Evolutionary conservation across 2,797 vertebrate species (phyloP).

Genomic region (Danionella dracula): DNA sequence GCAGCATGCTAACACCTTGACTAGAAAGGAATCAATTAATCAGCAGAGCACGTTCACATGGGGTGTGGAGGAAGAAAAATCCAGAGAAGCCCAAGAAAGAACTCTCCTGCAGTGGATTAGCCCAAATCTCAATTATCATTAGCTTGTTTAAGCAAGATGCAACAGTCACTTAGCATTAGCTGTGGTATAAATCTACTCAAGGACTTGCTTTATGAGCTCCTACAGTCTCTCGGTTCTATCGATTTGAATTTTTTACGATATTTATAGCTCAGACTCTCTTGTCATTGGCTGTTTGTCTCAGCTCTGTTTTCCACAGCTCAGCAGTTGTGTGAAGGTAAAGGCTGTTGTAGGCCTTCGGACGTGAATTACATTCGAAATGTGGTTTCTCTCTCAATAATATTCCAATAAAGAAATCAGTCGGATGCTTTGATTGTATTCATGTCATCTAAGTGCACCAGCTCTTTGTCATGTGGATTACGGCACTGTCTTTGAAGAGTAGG

Average conservation of each 20-base stretch:
- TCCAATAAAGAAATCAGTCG: neutral
- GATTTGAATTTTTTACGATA: constrained; percentile 30
- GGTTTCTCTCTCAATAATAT: neutral
- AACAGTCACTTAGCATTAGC: constrained; percentile 19
- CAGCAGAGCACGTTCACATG: neutral
- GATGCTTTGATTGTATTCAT: too few species aligned
- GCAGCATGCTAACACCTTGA: constrained; percentile 1
- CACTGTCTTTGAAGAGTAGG: too few species aligned
- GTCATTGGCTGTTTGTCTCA: constrained; percentile 8
- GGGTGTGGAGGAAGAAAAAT: constrained; percentile 2
- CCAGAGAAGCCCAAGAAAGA: neutral
- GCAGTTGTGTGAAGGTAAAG: constrained; percentile 1
- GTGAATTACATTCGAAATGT: neutral
- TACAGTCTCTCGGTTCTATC: constrained; percentile 21
- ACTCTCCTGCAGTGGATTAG: neutral
- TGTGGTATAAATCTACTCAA: constrained; percentile 25
- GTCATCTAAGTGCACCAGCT: too few species aligned
- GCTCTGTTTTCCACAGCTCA: neutral
- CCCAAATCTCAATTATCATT: constrained; percentile 8
- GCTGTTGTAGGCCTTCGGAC: neutral
- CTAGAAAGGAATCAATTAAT: constrained; percentile 24
- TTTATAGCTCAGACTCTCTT: constrained; percentile 32
- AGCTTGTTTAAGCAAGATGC: neutral
- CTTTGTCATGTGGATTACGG: too few species aligned
- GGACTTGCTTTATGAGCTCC: constrained; percentile 14